Evolutionary conservation across 1,140 invertebrate genomes (phyloP).

Genomic region (Scaptomyza pallida): DNA sequence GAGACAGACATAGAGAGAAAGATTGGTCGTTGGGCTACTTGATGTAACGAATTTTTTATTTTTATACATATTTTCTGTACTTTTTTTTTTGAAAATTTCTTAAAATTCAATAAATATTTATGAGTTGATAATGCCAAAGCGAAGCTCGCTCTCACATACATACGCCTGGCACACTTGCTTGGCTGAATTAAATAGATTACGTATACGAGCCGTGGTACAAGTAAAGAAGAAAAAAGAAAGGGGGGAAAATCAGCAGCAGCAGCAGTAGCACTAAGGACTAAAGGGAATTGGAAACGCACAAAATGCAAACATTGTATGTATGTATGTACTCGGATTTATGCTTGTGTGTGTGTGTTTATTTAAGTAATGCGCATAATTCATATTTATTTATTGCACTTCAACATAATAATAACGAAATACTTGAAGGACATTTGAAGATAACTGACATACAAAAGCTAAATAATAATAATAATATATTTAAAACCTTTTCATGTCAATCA

Average conservation of each 20-base stretch:
- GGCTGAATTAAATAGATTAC: constrained; percentile 80
- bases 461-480: too few relatives aligned
- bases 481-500: too few relatives aligned
- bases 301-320: constrained; percentile 59
- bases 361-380: constrained; percentile 77
- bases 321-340: too few relatives aligned
- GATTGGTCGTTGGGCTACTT: constrained; percentile 27
- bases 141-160: constrained; percentile 28
- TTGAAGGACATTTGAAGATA: constrained; percentile 45
- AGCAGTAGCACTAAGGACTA: background rate
- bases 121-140: constrained; percentile 78
- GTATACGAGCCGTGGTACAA: constrained; percentile 39
- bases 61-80: background rate
- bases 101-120: constrained; percentile 83
- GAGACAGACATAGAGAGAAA: too few relatives aligned
- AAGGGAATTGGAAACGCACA: constrained; percentile 12
- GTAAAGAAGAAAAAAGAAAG: constrained; percentile 12
- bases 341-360: constrained; percentile 35
- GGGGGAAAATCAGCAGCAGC: constrained; percentile 9
- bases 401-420: constrained; percentile 36
- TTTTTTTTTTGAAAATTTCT: constrained; percentile 78
- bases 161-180: constrained; percentile 56
- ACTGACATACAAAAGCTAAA: too few relatives aligned
- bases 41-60: constrained; percentile 30
- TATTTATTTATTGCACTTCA: constrained; percentile 62